A percentile compares a stretch with the other conserved stretches of the same genome.
Conservation (phyloP, 2,113 vertebrate species). For the Spermophilus dauricus region DNA sequence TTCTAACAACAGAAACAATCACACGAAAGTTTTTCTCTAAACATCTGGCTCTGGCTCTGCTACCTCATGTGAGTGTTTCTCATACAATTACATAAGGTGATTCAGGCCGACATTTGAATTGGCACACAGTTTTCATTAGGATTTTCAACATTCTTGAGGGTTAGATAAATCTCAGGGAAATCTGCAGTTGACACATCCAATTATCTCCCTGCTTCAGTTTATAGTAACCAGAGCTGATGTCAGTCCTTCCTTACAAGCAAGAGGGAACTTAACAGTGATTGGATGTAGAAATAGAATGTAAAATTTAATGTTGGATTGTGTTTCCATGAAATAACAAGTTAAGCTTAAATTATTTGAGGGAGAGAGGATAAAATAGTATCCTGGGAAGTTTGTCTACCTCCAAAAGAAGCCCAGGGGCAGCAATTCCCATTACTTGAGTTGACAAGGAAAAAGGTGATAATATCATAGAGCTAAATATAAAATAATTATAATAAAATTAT, state of each 20-base stretch:
- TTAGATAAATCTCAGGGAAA: slow-evolving; percentile 58
- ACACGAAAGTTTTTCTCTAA: slow-evolving; percentile 14
- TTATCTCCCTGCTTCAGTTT: slow-evolving; percentile 22
- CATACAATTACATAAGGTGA: background rate
- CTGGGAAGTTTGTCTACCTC: background rate
- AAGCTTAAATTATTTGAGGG: background rate
- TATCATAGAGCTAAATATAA: slow-evolving; percentile 18
- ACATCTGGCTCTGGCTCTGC: slow-evolving; percentile 64
- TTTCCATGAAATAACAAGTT: background rate
- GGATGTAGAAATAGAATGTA: background rate
- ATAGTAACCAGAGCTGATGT: slow-evolving; percentile 3
- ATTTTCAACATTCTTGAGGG: slow-evolving; percentile 48
- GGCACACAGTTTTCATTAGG: slow-evolving; percentile 23
- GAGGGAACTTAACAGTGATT: background rate
- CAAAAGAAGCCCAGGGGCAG: background rate
- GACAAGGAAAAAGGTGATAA: background rate
- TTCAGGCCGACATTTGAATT: background rate
- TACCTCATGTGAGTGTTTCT: background rate
- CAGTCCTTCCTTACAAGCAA: background rate
- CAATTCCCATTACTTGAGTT: background rate
- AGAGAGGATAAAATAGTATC: slow-evolving; percentile 18
- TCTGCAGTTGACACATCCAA: background rate
- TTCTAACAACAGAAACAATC: background rate
- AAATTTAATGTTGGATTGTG: slow-evolving; percentile 11
- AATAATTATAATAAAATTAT: slow-evolving; percentile 11